Base-by-base conservation (phyloP, 1,140 invertebrate species). In the Drosophila persimilis region DNA sequence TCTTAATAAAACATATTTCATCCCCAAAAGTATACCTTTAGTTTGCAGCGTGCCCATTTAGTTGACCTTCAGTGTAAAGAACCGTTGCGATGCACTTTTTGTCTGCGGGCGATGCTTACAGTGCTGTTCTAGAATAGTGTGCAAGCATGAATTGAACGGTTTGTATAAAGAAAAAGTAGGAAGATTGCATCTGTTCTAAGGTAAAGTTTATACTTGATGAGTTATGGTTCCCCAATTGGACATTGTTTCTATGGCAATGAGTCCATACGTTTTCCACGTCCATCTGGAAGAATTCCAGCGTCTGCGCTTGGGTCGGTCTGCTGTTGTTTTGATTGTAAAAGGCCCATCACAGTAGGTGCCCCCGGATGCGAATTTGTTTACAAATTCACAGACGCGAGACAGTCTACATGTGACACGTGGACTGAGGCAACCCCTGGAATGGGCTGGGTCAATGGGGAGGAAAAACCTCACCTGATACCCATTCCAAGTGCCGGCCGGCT, bases 281-380 rank as follows among this genome's bases (percentile, higher is more conserved):
- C 57, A 81, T 72, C 58, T 29, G 41, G 13, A 51, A 84, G 22
- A 52, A 35, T 80, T 86, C 74, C 69, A 64, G 65, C 22, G 65
- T n/a, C 43, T 85, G 81, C 81, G 83, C 70, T 11, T 7, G 24
- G 20, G 0, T 26, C 13, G 29, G 9, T 26, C n/a, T 58, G 54
- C 58, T 58, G 69, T 73, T 84, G 81, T 86, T 86, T 74, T 86
- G 77, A 86, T 86, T 77, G 59, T 86, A 75, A 80, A 73, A 60
- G 47, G 61, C 35, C 3, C 35, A 39, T 5, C 35, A 26, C 35
- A 26, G 24, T 52, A 61, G 58, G 59, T 65, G 53, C 62, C 46
- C 50, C 43, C 35, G 46, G 46, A 43, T 50, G 60, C 51, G 29
- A 45, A 64, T 31, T 39, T 39, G 35, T 39, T 39, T 39, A 39